phyloP scores from a whole-genome alignment of 2,113 vertebrate genomes.

The Leptobrachium ailaonicum region DNA sequence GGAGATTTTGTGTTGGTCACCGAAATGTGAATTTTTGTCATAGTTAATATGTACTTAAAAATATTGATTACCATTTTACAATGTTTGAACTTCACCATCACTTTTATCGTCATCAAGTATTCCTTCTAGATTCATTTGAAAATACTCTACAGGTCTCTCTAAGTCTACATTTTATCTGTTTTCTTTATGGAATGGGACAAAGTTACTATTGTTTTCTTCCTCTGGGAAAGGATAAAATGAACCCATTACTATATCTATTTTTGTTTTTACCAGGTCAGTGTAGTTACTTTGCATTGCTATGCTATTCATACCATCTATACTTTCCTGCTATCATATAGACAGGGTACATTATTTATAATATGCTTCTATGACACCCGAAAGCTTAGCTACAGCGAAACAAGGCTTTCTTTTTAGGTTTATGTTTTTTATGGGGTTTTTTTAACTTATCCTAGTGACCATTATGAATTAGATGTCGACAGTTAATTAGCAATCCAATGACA shows the following conservation, averaged over 20 bases:
- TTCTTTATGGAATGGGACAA: too few relatives aligned
- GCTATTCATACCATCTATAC: constrained; percentile 44
- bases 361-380: not conserved
- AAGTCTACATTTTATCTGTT: too few relatives aligned
- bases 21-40: too few relatives aligned
- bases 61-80: too few relatives aligned
- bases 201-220: too few relatives aligned
- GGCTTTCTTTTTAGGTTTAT: not conserved
- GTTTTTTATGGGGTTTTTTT: not conserved
- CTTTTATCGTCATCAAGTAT: too few relatives aligned
- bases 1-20: too few relatives aligned
- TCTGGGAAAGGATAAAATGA: too few relatives aligned
- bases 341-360: constrained; percentile 2
- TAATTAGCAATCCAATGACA: constrained; percentile 31
- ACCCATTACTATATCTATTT: constrained; percentile 17
- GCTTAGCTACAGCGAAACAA: not conserved
- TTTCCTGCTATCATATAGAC: constrained; percentile 45
- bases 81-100: too few relatives aligned
- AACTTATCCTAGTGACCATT: constrained; percentile 22
- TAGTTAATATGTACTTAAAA: too few relatives aligned
- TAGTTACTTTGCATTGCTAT: constrained; percentile 52
- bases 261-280: not conserved
- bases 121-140: too few relatives aligned
- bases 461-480: constrained; percentile 35
- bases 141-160: too few relatives aligned